phyloP scores from a whole-genome alignment of 1,140 invertebrate species.

The Zaprionus gabonicus region DNA sequence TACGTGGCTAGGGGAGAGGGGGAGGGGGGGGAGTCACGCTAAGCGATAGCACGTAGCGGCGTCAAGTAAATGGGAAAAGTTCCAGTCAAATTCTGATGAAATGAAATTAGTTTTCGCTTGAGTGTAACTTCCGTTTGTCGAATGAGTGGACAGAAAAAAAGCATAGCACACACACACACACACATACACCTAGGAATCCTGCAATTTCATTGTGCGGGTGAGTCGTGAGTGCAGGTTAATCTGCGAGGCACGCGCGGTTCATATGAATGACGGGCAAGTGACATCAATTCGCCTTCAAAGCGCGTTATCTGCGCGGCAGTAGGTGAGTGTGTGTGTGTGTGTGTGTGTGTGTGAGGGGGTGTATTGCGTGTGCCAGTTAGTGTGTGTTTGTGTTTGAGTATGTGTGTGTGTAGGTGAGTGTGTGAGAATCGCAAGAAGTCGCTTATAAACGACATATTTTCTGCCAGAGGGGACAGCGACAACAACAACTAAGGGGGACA shows the following conservation, averaged over 20 bases:
- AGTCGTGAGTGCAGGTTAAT: slow-evolving; percentile 44
- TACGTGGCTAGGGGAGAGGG: too few species aligned
- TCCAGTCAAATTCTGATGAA: slow-evolving; percentile 66
- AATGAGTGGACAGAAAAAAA: slow-evolving; percentile 55
- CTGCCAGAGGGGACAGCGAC: slow-evolving; percentile 24
- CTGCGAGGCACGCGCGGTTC: slow-evolving; percentile 23
- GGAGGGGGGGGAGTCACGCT: slow-evolving; percentile 32
- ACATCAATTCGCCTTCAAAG: slow-evolving; percentile 59
- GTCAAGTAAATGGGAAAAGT: slow-evolving; percentile 65
- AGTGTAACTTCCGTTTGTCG: slow-evolving; percentile 63
- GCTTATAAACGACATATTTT: slow-evolving; percentile 51
- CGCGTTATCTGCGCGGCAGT: slow-evolving; percentile 30
- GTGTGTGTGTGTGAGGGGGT: neutral
- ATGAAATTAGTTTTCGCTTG: slow-evolving; percentile 68
- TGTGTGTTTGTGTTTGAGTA: neutral
- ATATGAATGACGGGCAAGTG: slow-evolving; percentile 57
- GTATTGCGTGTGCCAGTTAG: neutral
- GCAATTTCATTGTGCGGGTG: slow-evolving; percentile 46
- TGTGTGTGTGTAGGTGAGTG: slow-evolving; percentile 30
- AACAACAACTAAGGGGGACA: slow-evolving; percentile 11
- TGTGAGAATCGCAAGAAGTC: slow-evolving; percentile 48
- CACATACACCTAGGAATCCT: slow-evolving; percentile 17
- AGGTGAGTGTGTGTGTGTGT: slow-evolving; percentile 1
- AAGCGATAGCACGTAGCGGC: slow-evolving; percentile 62
- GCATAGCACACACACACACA: neutral